Conservation (phyloP, 2,888 invertebrate species). For the Idaea biselata region DNA sequence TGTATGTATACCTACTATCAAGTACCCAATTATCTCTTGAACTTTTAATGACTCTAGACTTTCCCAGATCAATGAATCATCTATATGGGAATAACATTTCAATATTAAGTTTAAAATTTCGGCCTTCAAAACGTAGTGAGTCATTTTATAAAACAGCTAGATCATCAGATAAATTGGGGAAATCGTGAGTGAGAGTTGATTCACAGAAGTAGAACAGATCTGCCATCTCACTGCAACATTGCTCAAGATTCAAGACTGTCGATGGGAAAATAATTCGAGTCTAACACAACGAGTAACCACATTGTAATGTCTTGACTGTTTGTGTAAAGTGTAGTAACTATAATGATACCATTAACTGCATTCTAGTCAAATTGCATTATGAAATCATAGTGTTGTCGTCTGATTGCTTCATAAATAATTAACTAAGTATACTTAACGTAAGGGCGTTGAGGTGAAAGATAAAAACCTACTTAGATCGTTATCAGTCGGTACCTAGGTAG, state of each 20-base stretch:
- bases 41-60: background rate
- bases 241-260: slow-evolving; percentile 37
- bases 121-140: background rate
- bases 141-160: slow-evolving; percentile 18
- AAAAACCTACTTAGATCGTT: background rate
- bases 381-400: slow-evolving; percentile 17
- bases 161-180: slow-evolving; percentile 18
- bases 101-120: background rate
- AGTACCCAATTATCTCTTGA: background rate
- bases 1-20: background rate
- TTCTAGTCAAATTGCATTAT: slow-evolving; percentile 30
- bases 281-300: slow-evolving; percentile 34
- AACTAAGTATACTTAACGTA: slow-evolving; percentile 5
- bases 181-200: slow-evolving; percentile 41
- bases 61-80: background rate
- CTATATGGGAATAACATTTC: background rate
- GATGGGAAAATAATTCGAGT: slow-evolving; percentile 21
- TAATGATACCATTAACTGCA: slow-evolving; percentile 34
- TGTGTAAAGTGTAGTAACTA: slow-evolving; percentile 24
- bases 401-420: slow-evolving; percentile 1
- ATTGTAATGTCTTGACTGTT: slow-evolving; percentile 37
- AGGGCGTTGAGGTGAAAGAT: background rate
- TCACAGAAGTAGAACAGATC: slow-evolving; percentile 35
- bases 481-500: background rate
- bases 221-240: slow-evolving; percentile 38